Conservation (phyloP, 2,113 vertebrate genomes). For the Noctilio leporinus region DNA sequence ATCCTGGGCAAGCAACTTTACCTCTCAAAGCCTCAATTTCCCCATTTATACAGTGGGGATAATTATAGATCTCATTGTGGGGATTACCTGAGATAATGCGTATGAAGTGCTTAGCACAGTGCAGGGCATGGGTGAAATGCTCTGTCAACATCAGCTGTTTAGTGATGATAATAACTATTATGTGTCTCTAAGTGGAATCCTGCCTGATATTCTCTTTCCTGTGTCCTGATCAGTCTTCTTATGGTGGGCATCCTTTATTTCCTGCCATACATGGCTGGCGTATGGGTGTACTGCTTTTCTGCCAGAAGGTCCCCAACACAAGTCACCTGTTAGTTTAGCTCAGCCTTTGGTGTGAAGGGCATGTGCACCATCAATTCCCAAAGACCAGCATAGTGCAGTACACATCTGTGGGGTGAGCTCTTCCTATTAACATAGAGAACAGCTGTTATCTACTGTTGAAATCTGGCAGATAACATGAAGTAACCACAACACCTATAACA, state of each 20-base stretch:
- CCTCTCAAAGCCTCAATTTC: not conserved
- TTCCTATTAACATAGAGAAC: not conserved
- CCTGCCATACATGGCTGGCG: not conserved
- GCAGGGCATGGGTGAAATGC: not conserved
- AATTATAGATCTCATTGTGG: not conserved
- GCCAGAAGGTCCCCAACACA: not conserved
- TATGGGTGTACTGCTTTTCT: not conserved
- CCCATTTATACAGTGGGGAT: not conserved
- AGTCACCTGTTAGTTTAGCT: not conserved
- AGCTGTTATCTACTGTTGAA: not conserved
- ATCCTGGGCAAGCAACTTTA: not conserved
- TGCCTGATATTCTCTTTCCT: not conserved
- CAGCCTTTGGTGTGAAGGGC: not conserved
- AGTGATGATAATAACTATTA: not conserved
- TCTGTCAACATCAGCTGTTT: not conserved
- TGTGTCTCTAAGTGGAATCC: not conserved
- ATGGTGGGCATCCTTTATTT: not conserved
- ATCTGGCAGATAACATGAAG: not conserved
- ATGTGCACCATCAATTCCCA: not conserved
- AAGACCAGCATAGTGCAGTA: not conserved
- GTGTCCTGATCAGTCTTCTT: not conserved
- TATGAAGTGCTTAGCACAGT: not conserved
- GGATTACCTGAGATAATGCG: not conserved
- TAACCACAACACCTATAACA: not conserved
- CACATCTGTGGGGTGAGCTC: not conserved